phyloP scores from a whole-genome alignment of 1,140 invertebrate genomes.

The Dufourea novaeangliae region DNA sequence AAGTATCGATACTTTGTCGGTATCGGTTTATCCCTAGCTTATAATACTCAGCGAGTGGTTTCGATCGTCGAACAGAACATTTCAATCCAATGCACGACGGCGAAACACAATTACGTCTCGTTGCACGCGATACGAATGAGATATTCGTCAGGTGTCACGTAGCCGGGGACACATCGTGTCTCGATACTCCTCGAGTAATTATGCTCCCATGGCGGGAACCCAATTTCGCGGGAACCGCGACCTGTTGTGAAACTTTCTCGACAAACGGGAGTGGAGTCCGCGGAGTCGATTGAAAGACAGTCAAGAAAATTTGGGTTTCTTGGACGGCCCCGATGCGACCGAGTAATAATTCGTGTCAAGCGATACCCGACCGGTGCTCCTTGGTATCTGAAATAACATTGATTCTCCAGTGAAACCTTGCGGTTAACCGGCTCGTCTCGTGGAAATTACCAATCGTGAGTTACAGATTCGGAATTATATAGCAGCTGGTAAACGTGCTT shows the following conservation, averaged over 20 bases:
- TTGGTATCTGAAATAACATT: background rate
- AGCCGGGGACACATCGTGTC: slow-evolving; percentile 3
- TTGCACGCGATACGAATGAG: slow-evolving; percentile 28
- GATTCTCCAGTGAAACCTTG: background rate
- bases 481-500: too few species aligned
- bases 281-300: slow-evolving; percentile 37
- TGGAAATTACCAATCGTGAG: too few species aligned
- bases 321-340: background rate
- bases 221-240: slow-evolving; percentile 17
- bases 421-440: background rate
- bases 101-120: slow-evolving; percentile 11
- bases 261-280: slow-evolving; percentile 33
- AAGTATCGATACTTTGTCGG: too few species aligned
- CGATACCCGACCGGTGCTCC: background rate
- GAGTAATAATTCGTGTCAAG: slow-evolving; percentile 44
- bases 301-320: slow-evolving; percentile 48
- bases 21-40: too few species aligned
- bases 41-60: background rate
- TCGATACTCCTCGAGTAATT: slow-evolving; percentile 31
- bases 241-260: slow-evolving; percentile 26
- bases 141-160: background rate
- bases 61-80: background rate
- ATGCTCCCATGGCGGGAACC: slow-evolving; percentile 8
- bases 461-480: too few species aligned
- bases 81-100: slow-evolving; percentile 2